Conservation (phyloP, 2,888 invertebrate species). For the Selenia dentaria region DNA sequence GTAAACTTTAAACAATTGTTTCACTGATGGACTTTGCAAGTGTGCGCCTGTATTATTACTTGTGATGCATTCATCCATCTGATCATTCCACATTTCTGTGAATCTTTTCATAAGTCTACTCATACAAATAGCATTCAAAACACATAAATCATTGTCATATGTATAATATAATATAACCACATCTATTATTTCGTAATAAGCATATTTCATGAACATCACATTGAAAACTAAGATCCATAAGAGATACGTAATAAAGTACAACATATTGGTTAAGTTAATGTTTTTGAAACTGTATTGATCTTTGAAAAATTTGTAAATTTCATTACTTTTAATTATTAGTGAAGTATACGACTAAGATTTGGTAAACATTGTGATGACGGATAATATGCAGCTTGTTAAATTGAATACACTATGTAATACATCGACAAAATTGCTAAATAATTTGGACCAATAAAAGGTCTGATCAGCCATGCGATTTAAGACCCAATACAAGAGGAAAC, state of each 20-base stretch:
- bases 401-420: background rate
- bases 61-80: background rate
- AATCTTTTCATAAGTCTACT: background rate
- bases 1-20: too few relatives aligned
- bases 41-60: too few relatives aligned
- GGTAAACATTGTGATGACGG: too few relatives aligned
- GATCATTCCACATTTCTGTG: constrained; percentile 7
- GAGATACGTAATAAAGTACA: background rate
- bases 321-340: background rate
- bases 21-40: too few relatives aligned
- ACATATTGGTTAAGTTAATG: background rate
- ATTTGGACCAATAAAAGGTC: background rate
- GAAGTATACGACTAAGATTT: background rate
- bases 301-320: constrained; percentile 9
- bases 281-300: background rate
- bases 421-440: background rate
- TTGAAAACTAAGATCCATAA: background rate
- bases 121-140: constrained; percentile 10
- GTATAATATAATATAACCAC: background rate
- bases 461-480: too few relatives aligned
- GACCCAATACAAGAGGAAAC: too few relatives aligned
- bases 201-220: background rate
- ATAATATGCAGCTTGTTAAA: too few relatives aligned
- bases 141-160: background rate
- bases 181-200: background rate